Evolutionary conservation across 2,797 vertebrate genomes (phyloP).

Genomic region (Halcyon leucocephala): DNA sequence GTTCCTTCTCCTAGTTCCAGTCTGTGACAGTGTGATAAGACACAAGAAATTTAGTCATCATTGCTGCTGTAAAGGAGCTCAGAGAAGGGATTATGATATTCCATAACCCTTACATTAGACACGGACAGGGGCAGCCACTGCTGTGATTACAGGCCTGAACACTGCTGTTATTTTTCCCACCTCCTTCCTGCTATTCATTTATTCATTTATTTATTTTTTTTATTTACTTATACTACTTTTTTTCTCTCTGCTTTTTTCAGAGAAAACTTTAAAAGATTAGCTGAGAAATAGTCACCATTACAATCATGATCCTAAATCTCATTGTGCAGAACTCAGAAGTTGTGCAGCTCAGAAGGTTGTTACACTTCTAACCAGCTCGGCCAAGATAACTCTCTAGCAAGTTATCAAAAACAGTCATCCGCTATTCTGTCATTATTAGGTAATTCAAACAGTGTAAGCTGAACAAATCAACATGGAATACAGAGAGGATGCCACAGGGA

Average conservation of each 20-base stretch:
- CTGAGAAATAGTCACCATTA: conserved; percentile 75
- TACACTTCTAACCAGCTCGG: background rate
- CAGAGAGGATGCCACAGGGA: conserved; percentile 14
- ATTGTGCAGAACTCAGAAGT: background rate
- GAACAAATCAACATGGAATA: conserved; percentile 42
- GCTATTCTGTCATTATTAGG: conserved; percentile 30
- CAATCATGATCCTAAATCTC: conserved; percentile 68
- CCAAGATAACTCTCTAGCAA: background rate
- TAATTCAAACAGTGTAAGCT: conserved; percentile 21
- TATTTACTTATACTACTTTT: background rate
- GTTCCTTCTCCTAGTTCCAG: conserved; percentile 93
- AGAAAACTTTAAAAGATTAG: conserved; percentile 88
- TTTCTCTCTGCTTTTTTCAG: conserved; percentile 69
- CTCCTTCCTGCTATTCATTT: conserved; percentile 11
- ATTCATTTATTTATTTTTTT: conserved; percentile 71
- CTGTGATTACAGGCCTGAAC: conserved; percentile 84
- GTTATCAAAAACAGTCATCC: background rate
- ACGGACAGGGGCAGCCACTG: conserved; percentile 86
- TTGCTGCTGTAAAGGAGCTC: conserved; percentile 89
- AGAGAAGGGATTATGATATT: conserved; percentile 96
- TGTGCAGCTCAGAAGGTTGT: background rate
- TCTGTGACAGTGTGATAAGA: conserved; percentile 98
- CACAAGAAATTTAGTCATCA: conserved; percentile 99
- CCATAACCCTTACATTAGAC: conserved; percentile 97
- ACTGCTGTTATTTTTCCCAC: conserved; percentile 72